Evolutionary conservation across 2,888 invertebrate species (phyloP), one percentile per base, ranked within the genome.

Genomic region (Campoletis raptor): DNA sequence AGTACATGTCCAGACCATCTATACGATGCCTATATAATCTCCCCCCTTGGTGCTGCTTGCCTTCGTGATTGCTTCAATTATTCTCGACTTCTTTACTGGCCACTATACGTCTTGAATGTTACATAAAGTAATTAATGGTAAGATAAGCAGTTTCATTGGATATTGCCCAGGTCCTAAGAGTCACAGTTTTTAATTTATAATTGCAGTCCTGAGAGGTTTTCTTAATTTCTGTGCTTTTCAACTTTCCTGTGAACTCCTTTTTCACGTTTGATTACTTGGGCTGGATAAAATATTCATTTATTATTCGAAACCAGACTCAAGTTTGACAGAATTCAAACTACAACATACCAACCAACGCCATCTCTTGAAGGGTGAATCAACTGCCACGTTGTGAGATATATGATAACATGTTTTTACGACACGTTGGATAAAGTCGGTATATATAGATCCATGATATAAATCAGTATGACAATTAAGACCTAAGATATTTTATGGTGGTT

Each of bases 1-100:
- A 42, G 72, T 61, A 48, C 52, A 61, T 81, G 74, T 84, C 73
- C 69, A 8, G 6, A 45, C 36, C 78, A 81, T 73, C 52, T 74
- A 24, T 45, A 78, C 81, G 79, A 80, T 18, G 21, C 61, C 42
- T 69, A 37, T 69, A 84, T 69, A 73, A 67, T 52, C 24, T n/a
- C 30, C n/a, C 24, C 67, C 67, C 37, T 57, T 18, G 57, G 21
- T 30, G 52, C 37, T 21, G 21, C 74, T 45, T 61, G 45, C 54
- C 42, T 80, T 52, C 45, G 40, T 18, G 36, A 54, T n/a, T 54
- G 21, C 61, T 79, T 81, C 74, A 84, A 84, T 81, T 86, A 81
- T 81, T 78, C 30, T 40, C 52, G 21, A 64, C 54, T 81, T 78
- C 74, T 78, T 36, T 54, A 54, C 45, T 40, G 36, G 1, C 42